Evolutionary conservation across 2,888 invertebrate species (phyloP).

Genomic region (Euclidia mi): DNA sequence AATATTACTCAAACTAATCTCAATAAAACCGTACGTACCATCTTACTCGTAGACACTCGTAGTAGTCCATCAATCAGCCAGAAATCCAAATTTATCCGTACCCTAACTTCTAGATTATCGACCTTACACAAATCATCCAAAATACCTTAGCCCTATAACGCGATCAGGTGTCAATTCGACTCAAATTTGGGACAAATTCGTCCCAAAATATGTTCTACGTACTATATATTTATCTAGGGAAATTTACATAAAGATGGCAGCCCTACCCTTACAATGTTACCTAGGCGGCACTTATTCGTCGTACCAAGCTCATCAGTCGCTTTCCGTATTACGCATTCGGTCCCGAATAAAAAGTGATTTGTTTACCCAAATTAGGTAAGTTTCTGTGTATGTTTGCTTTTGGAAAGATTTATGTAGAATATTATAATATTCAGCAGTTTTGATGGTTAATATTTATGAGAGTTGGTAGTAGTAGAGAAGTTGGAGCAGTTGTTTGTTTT

Average conservation of each 20-base stretch:
- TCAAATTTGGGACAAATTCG: slow-evolving; percentile 15
- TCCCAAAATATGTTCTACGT: slow-evolving; percentile 37
- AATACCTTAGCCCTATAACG: slow-evolving; percentile 37
- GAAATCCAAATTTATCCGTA: neutral
- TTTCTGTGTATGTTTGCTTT: slow-evolving; percentile 8
- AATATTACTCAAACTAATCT: too few species aligned
- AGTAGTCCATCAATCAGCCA: too few species aligned
- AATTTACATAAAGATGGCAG: slow-evolving; percentile 64
- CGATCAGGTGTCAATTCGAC: slow-evolving; percentile 50
- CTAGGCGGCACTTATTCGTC: slow-evolving; percentile 47
- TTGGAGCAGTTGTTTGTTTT: too few species aligned
- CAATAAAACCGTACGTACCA: too few species aligned
- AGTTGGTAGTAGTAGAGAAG: too few species aligned
- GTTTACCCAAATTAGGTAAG: slow-evolving; percentile 40
- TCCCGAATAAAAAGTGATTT: slow-evolving; percentile 46
- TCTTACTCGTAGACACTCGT: too few species aligned
- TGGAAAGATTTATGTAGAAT: neutral
- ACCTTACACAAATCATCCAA: slow-evolving; percentile 28
- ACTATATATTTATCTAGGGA: slow-evolving; percentile 35
- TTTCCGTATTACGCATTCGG: slow-evolving; percentile 27
- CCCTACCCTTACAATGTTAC: slow-evolving; percentile 47
- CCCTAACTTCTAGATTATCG: neutral
- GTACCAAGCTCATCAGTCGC: slow-evolving; percentile 34
- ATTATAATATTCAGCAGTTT: neutral
- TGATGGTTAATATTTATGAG: too few species aligned